A percentile compares a stretch with the other conserved stretches of the same genome.
Conservation (phyloP, 2,113 vertebrate genomes). For the Neolamprologus ventralis region DNA sequence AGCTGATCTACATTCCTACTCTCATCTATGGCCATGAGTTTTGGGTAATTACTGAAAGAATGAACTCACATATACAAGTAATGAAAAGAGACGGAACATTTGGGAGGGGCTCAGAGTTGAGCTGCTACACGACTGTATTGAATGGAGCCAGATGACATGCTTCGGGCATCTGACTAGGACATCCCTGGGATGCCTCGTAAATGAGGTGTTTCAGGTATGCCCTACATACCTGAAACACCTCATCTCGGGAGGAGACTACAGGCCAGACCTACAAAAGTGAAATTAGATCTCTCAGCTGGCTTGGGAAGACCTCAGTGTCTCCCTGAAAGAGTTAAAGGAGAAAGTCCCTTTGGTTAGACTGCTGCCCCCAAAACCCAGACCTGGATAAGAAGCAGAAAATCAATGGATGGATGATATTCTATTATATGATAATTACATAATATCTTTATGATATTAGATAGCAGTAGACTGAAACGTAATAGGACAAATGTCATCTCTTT, state of each 20-base stretch:
- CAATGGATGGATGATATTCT: background rate
- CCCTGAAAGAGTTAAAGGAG: background rate
- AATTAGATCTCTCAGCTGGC: background rate
- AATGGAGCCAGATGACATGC: background rate
- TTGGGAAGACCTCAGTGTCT: rapidly evolving
- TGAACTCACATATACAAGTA: background rate
- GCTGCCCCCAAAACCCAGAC: background rate
- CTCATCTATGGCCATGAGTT: background rate
- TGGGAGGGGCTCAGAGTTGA: background rate
- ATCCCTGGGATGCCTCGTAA: background rate
- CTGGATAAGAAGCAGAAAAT: background rate
- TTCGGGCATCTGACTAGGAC: background rate
- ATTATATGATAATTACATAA: background rate
- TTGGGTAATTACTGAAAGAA: background rate
- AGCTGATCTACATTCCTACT: background rate
- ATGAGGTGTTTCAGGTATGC: background rate
- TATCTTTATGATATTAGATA: background rate
- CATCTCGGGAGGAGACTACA: background rate
- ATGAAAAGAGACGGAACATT: background rate
- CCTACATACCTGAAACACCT: background rate
- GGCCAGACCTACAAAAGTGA: rapidly evolving
- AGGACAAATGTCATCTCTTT: background rate
- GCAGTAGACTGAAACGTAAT: background rate
- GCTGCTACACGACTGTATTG: background rate
- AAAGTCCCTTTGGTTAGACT: background rate